Base-by-base conservation (phyloP, 2,113 vertebrate species). In the Mungos mungo region DNA sequence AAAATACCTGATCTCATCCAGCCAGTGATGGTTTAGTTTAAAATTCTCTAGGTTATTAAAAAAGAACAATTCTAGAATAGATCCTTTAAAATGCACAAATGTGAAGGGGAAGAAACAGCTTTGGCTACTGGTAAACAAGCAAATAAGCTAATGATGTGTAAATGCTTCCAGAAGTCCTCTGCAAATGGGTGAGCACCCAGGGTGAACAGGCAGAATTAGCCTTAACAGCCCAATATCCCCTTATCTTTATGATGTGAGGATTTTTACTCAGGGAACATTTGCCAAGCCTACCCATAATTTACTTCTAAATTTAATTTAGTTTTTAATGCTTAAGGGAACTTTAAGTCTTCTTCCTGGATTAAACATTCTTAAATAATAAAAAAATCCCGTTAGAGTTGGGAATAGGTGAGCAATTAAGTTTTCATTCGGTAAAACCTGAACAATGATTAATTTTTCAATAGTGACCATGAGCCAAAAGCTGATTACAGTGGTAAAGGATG, bases 271-370 rank as follows among this genome's bases (percentile, higher is more conserved):
- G 65, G 7, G 29, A 84, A 76, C 15, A 80, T 79, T 72, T 47
- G 6, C 47, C 45, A 94, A 87, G 25, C 11, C 33, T 90, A 69
- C 1, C 7, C 14, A 93, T 69, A 80, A 95, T 87, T 65, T 52
- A 60, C 13, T 90, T 84, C 60, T 96, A 90, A 90, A 96, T 93
- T 98, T 86, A 71, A 96, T 93, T 87, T 96, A 65, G 18, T 79
- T 97, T 54, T 81, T 76, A 76, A 76, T 57, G 25, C 74, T 65
- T 83, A 41, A 50, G 76, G 57, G 21, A 66, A 84, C 69, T 94
- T 94, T 86, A 93, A 71, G 33, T 25, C 38, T 88, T 79, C 63
- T 68, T 90, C 21, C 38, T 65, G 12, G 18, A 88, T 95, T 87
- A 79, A 96, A 93, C 33, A 90, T 76, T 87, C n/a, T 90, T 95